Base-by-base conservation (phyloP, 2,113 vertebrate species). In the Silurus meridionalis region DNA sequence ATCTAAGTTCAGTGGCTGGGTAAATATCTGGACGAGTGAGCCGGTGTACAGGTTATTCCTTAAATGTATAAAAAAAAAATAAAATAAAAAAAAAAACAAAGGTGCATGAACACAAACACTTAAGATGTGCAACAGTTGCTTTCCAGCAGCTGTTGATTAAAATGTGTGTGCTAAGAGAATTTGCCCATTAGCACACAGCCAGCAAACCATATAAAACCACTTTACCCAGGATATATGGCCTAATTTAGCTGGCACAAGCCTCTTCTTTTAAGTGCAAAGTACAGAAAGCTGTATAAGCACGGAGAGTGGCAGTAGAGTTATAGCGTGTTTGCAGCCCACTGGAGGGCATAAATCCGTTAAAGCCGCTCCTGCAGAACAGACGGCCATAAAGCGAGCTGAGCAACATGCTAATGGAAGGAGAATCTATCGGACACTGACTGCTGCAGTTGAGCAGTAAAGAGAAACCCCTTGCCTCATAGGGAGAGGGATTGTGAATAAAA, bases 241-340 rank as follows among this genome's bases (percentile, higher is more conserved):
- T 81, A 28, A 81, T 86, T 86, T 79, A 52, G 64, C n/a, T 86
- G 78, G 61, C 75, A 86, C 15, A 46, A 75, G 64, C 64, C 52
- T 66, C 80, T 85, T 82, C 66, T 52, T 85, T 87, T 87, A 83
- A 85, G 83, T 74, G 75, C 82, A 81, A 85, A 72, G 83, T 83
- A n/a, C 80, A 80, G 83, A 69, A 83, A 80, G 80, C 58, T 37
- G 78, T 69, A 89, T 88, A 87, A 84, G 87, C 85, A 87, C 80
- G 87, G 91, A 90, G 90, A 79, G 61, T 58, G 37, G 67, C 61
- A 75, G 74, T 84, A 80, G 90, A 93, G 92, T 91, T 90, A 90
- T 84, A 89, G 88, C 78, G 90, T 55, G 81, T 79, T 83, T 80
- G 91, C 89, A 89, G 92, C 88, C 80, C 91, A 82, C 86, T 90